Evolutionary conservation across 2,888 invertebrate genomes (phyloP).

Genomic region (Pristionchus maxplancki): DNA sequence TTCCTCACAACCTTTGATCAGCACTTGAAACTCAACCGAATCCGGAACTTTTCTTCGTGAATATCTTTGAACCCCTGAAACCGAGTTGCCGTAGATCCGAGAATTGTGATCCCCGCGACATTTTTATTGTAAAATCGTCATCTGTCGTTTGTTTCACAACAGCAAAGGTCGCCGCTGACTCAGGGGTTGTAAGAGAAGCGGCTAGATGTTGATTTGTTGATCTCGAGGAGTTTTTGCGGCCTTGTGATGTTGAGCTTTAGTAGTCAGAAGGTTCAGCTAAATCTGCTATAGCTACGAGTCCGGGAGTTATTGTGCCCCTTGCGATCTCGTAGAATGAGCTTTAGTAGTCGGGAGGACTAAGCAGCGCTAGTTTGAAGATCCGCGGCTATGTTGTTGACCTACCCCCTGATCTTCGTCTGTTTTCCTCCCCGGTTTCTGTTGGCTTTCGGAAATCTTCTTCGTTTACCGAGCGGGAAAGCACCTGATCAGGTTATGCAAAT

Average conservation of each 20-base stretch:
- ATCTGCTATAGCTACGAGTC: too few species aligned
- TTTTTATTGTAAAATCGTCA: background rate
- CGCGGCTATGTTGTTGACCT: background rate
- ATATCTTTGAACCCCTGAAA: too few species aligned
- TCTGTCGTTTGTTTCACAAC: background rate
- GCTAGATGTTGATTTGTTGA: conserved; percentile 6
- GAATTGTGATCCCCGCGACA: background rate
- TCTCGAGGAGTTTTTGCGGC: too few species aligned
- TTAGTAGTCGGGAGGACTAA: too few species aligned
- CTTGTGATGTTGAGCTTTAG: too few species aligned
- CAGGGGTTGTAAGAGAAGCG: background rate
- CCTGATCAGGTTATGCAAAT: background rate
- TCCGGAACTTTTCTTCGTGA: background rate
- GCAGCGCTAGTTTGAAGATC: too few species aligned
- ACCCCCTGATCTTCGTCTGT: background rate
- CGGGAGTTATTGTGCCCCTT: too few species aligned
- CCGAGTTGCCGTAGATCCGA: background rate
- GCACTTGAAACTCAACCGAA: background rate
- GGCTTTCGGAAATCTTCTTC: too few species aligned
- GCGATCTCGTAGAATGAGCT: too few species aligned
- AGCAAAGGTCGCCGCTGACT: background rate
- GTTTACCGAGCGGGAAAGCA: background rate
- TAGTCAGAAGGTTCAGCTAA: too few species aligned
- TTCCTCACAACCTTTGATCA: background rate
- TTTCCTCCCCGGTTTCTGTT: too few species aligned